Percentiles rank a stretch among this genome's conserved stretches.
Evolutionary conservation across 2,888 invertebrate species (phyloP).

Genomic region (Thyatira batis): DNA sequence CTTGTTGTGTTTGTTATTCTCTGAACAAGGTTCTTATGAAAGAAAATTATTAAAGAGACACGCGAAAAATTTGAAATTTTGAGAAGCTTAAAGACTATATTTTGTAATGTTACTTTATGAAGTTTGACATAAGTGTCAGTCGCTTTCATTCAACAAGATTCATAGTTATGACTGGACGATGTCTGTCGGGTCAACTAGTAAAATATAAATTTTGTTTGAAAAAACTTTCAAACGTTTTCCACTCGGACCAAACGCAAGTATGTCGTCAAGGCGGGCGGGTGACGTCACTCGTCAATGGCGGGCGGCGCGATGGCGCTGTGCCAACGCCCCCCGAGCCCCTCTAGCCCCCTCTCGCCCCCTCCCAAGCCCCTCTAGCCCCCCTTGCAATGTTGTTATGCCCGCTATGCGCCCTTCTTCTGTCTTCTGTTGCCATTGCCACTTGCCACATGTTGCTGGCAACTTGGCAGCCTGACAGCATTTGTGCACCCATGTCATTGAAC

Average conservation of each 20-base stretch:
- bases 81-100: too few relatives aligned
- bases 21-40: too few relatives aligned
- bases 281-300: constrained; percentile 55
- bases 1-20: too few relatives aligned
- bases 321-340: constrained; percentile 24
- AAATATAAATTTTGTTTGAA: too few relatives aligned
- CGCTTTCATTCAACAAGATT: too few relatives aligned
- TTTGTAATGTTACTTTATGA: too few relatives aligned
- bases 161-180: too few relatives aligned
- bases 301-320: constrained; percentile 44
- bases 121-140: too few relatives aligned
- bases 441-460: background rate
- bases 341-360: constrained; percentile 8
- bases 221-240: background rate
- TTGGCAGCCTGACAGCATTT: background rate
- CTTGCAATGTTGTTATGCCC: background rate
- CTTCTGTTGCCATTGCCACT: background rate
- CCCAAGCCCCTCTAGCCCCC: background rate
- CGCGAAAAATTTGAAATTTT: too few relatives aligned
- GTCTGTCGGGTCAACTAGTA: too few relatives aligned
- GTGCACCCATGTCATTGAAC: background rate
- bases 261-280: constrained; percentile 19
- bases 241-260: background rate
- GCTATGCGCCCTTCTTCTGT: background rate
- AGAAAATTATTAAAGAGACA: too few relatives aligned